Conservation (phyloP, 2,113 vertebrate species). For the Misgurnus anguillicaudatus region DNA sequence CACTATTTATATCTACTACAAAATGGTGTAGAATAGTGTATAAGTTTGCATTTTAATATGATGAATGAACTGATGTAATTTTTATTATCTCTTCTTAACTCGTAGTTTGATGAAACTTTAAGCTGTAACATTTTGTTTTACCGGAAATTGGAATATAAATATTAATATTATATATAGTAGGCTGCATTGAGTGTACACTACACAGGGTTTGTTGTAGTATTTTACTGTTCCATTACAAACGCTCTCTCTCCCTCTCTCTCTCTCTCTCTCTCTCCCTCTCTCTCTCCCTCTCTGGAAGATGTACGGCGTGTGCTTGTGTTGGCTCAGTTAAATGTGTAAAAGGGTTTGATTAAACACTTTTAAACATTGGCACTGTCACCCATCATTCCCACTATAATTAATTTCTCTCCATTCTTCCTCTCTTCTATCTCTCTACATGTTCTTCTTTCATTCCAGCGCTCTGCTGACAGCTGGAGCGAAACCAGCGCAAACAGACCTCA, state of each 20-base stretch:
- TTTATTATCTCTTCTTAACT: too few relatives aligned
- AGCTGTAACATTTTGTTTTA: too few relatives aligned
- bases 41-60: too few relatives aligned
- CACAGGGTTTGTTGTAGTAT: not conserved
- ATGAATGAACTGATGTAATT: too few relatives aligned
- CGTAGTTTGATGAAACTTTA: too few relatives aligned
- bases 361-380: conserved; percentile 36
- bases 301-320: conserved; percentile 45
- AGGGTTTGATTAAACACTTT: conserved; percentile 52
- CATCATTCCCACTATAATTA: conserved; percentile 41
- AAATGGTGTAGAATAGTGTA: too few relatives aligned
- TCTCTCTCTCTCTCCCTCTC: not conserved
- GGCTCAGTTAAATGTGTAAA: conserved; percentile 43
- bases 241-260: not conserved
- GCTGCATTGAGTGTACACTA: not conserved
- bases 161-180: not conserved
- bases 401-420: conserved; percentile 46
- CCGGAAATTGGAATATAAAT: too few relatives aligned
- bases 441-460: conserved; percentile 16
- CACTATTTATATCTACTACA: too few relatives aligned
- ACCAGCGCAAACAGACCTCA: not conserved
- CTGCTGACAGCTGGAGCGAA: conserved; percentile 23
- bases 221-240: not conserved
- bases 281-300: conserved; percentile 4
- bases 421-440: conserved; percentile 34